Conservation (phyloP, 2,888 invertebrate species). For the Hartigia nigra region DNA sequence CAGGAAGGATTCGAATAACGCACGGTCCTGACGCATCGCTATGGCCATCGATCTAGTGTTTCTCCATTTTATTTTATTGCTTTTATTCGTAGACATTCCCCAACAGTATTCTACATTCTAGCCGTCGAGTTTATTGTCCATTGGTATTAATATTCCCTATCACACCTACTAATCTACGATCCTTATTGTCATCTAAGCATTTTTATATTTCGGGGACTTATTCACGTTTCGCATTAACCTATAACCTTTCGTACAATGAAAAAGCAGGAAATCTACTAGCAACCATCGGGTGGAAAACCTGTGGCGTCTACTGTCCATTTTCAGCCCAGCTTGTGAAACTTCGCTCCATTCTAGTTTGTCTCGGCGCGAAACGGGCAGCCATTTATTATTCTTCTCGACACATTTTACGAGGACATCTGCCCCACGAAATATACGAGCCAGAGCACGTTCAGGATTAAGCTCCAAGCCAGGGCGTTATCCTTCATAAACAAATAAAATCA, state of each 20-base stretch:
- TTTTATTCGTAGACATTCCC: neutral
- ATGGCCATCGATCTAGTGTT: neutral
- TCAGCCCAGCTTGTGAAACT: neutral
- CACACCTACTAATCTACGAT: neutral
- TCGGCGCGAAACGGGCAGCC: neutral
- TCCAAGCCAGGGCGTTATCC: neutral
- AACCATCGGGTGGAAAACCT: neutral
- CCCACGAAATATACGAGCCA: neutral
- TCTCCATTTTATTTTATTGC: neutral
- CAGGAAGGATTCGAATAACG: neutral
- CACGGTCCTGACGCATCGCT: neutral
- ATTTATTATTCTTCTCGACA: constrained; percentile 4
- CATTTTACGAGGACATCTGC: constrained; percentile 4
- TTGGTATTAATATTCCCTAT: neutral
- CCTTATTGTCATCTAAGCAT: neutral
- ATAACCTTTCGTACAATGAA: neutral
- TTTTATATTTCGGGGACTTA: neutral
- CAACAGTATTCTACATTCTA: neutral
- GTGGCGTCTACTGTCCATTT: neutral
- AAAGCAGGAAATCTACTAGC: neutral
- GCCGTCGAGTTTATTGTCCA: neutral
- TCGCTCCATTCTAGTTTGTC: neutral
- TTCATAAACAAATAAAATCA: neutral
- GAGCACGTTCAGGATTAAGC: neutral
- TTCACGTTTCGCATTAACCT: neutral